Evolutionary conservation across 2,888 invertebrate species (phyloP), one percentile per base, ranked within the genome.

Genomic region (Drosophila borborema): DNA sequence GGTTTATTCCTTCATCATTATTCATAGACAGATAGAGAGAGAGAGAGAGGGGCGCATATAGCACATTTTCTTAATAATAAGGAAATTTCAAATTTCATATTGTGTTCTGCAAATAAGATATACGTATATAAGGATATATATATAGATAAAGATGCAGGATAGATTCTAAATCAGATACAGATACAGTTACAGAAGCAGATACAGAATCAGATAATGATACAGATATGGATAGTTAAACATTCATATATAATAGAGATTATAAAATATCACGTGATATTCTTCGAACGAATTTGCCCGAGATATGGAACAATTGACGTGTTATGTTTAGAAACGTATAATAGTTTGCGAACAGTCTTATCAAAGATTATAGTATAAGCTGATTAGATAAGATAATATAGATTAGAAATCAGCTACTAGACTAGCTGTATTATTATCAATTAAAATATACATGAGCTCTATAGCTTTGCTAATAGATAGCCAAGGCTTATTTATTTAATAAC

Each of bases 351-450:
- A 18, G 3, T 6, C 49, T 36, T 36, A 51, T 51, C 51, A 51
- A 14, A 20, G 12, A 3, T 51, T 18, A 18, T 51, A 10, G 9
- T 16, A 48, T 34, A 1, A 3, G 34, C 18, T 20, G 14, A 36
- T 51, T 36, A 51, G 51, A 51, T 51, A 51, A 51, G 34, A 51
- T 36, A 51, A 51, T 51, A n/a, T n/a, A 49, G 49, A 31, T 49
- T 31, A 49, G 48, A 49, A 31, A 5, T 10, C 23, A 46, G 10
- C 48, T 31, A n/a, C 31, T 16, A n/a, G 28, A n/a, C 34, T 12
- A 12, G 34, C 12, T 51, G 10, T 34, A 18, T 49, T 31, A 6
- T 8, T 23, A 14, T 1, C 14, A 23, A 46, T 49, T n/a, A 10
- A 28, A 28, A 28, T 48, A 49, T 16, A 28, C 10, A 12, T 12